phyloP scores from a whole-genome alignment of 37 sponge, comb jelly and placozoan species.

The Aplysina aerophoba region DNA sequence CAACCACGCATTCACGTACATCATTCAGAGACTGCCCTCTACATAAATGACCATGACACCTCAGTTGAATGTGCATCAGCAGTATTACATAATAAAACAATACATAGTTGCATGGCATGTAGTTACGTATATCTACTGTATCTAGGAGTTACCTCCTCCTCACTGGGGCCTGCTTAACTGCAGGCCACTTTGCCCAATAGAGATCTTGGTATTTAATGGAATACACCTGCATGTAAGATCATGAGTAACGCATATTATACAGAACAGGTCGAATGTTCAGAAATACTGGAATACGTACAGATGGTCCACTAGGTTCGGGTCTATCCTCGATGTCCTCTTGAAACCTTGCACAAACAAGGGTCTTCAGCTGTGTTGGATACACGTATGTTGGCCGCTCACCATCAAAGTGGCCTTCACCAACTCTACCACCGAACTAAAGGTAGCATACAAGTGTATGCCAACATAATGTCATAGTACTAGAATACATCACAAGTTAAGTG shows the following conservation, averaged over 20 bases:
- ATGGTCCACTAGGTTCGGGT: background rate
- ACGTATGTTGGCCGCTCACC: slow-evolving; percentile 2
- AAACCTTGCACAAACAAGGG: background rate
- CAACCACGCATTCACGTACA: background rate
- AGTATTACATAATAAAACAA: too few species aligned
- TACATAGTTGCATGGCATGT: background rate
- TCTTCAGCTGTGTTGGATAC: background rate
- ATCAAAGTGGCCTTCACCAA: background rate
- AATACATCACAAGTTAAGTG: background rate
- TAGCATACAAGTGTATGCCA: background rate
- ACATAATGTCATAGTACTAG: background rate
- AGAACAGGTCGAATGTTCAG: background rate
- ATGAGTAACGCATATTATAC: background rate
- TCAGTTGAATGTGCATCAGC: background rate
- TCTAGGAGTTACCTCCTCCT: background rate
- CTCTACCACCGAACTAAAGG: background rate
- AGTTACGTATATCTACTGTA: background rate
- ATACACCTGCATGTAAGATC: background rate
- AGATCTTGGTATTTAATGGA: background rate
- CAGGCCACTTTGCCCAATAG: background rate
- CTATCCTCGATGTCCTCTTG: background rate
- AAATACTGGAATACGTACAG: background rate
- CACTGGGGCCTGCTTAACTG: background rate
- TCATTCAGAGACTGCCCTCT: slow-evolving; percentile 18
- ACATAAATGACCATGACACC: background rate